phyloP scores from a whole-genome alignment of 2,113 vertebrate genomes.

The Ovis aries region ARS-UI_Ramb_v3.0 NC_056079.1:41006001-41006500 shows the following conservation, averaged over 20 bases:
- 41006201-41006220: background rate
- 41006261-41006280: background rate
- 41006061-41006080: background rate
- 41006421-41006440: slow-evolving; percentile 32
- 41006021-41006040: background rate
- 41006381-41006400: slow-evolving; percentile 27
- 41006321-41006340: slow-evolving; percentile 49
- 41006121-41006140: background rate
- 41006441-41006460: slow-evolving; percentile 9
- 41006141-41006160: slow-evolving; percentile 11
- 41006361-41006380: slow-evolving; percentile 11
- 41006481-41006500: background rate
- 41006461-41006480: slow-evolving; percentile 44
- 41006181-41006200: background rate
- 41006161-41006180: background rate
- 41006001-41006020: background rate
- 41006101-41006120: background rate
- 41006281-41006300: slow-evolving; percentile 31
- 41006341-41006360: slow-evolving; percentile 8
- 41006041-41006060: background rate
- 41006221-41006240: slow-evolving; percentile 8
- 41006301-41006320: slow-evolving; percentile 36
- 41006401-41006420: slow-evolving; percentile 34
- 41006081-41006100: background rate
- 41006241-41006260: slow-evolving; percentile 48